A percentile compares a stretch with the other conserved stretches of the same genome.
These are phyloP conservation scores for Forbesichthys agassizii DNA, from an alignment of 2,113 vertebrate genomes.

Conservation along the genomic window DNA sequence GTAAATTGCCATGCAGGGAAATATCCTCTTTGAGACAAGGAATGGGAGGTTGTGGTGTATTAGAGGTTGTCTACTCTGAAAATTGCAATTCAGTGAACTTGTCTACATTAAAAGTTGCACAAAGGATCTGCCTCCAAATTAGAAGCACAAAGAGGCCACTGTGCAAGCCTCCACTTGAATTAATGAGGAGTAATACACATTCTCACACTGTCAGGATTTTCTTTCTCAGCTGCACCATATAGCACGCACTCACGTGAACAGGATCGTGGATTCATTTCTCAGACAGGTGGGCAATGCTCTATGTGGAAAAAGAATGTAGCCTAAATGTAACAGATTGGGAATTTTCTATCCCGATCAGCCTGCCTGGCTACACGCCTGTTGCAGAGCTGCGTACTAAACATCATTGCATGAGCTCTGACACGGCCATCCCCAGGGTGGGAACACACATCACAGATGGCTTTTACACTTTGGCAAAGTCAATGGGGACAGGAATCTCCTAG, in stretches of 20 bases:
- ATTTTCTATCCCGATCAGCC: background rate
- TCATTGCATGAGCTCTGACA: conserved; percentile 20
- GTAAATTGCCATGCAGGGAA: conserved; percentile 52
- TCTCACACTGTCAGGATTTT: conserved; percentile 61
- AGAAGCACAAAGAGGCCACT: conserved; percentile 74
- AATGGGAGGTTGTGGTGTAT: conserved; percentile 51
- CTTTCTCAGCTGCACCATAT: conserved; percentile 27
- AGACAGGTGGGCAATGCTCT: no score
- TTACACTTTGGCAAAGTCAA: conserved; percentile 52
- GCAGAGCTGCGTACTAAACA: conserved; percentile 28
- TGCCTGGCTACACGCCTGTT: conserved; percentile 50
- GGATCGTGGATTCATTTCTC: background rate
- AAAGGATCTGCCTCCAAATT: conserved; percentile 73
- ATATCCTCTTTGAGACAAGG: conserved; percentile 55
- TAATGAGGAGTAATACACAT: conserved; percentile 74
- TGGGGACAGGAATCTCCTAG: conserved; percentile 14
- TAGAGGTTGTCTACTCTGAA: conserved; percentile 56
- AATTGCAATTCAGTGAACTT: conserved; percentile 60
- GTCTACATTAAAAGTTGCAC: conserved; percentile 67
- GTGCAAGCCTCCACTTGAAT: conserved; percentile 70
- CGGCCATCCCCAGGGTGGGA: conserved; percentile 7
- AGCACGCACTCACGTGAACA: conserved; percentile 14
- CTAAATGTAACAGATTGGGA: background rate
- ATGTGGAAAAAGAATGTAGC: background rate
- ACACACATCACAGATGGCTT: conserved; percentile 59